A percentile compares a stretch with the other conserved stretches of the same genome.
phyloP scores from a whole-genome alignment of 2,888 invertebrate genomes.

The Geophilus truncorum region DNA sequence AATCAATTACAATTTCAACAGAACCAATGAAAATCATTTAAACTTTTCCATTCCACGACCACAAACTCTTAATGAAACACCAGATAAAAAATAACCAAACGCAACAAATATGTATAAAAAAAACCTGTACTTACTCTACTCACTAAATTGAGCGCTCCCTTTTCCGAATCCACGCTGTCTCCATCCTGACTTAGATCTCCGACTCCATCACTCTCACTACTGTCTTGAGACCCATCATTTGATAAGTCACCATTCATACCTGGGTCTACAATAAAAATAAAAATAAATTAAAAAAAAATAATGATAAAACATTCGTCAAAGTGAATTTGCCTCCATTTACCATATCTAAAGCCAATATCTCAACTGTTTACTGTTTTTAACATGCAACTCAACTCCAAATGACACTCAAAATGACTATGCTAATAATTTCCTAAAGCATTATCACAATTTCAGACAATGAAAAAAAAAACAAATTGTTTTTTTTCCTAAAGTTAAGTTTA shows the following conservation, averaged over 20 bases:
- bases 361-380: not conserved
- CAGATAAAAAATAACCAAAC: too few species aligned
- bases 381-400: constrained; percentile 2
- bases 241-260: constrained; percentile 60
- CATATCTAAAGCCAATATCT: not conserved
- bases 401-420: constrained; percentile 3
- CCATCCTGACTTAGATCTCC: constrained; percentile 53
- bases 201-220: constrained; percentile 56
- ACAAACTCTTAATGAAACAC: too few species aligned
- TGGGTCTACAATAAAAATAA: constrained; percentile 53
- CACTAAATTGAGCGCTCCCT: constrained; percentile 60
- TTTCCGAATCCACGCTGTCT: constrained; percentile 57
- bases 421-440: not conserved
- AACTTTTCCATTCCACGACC: too few species aligned
- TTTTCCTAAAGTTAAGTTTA: not conserved
- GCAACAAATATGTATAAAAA: too few species aligned
- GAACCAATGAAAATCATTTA: too few species aligned
- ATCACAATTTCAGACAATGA: not conserved
- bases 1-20: too few species aligned
- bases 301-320: not conserved
- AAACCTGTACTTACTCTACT: constrained; percentile 46
- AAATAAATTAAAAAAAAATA: not conserved
- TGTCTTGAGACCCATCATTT: constrained; percentile 59
- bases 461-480: not conserved
- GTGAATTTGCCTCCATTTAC: not conserved